Evolutionary conservation across 2,888 invertebrate genomes (phyloP).

Genomic region (Drosophila pseudotalamancana): DNA sequence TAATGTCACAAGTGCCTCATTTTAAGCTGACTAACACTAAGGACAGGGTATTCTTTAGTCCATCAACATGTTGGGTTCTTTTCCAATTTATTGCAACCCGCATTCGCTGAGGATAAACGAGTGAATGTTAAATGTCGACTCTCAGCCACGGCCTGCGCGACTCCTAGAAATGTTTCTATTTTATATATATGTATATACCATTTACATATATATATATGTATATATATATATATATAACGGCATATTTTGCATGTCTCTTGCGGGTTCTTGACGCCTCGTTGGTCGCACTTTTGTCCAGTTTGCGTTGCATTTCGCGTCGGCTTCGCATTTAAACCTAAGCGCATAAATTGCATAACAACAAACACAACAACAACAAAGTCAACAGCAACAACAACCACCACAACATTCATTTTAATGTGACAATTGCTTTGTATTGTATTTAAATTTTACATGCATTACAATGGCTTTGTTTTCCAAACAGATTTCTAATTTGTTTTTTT

Average conservation of each 20-base stretch:
- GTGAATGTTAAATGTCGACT: conserved; percentile 57
- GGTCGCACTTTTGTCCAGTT: conserved; percentile 65
- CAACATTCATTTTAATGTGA: conserved; percentile 56
- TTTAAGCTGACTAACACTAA: not conserved
- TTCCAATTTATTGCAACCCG: conserved; percentile 29
- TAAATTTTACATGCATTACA: conserved; percentile 43
- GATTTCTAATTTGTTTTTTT: conserved; percentile 14
- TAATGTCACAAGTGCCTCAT: too few relatives aligned
- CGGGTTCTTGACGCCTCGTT: conserved; percentile 62
- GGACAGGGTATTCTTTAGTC: conserved; percentile 1
- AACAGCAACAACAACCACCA: conserved; percentile 15
- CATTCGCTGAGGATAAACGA: conserved; percentile 55
- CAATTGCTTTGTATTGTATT: conserved; percentile 44
- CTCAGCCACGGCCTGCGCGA: conserved; percentile 49
- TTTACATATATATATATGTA: not conserved
- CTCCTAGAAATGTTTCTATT: conserved; percentile 66
- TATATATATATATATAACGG: conserved; percentile 25
- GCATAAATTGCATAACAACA: conserved; percentile 25
- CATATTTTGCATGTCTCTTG: conserved; percentile 57
- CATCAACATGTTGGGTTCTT: not conserved
- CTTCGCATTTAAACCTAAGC: conserved; percentile 29
- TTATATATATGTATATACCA: conserved; percentile 2
- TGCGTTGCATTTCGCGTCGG: conserved; percentile 2
- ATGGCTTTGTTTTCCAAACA: conserved; percentile 34
- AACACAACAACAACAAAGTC: not conserved